These are phyloP conservation scores for Perithous albicinctus DNA, from an alignment of 2,888 invertebrate species.

Conservation along the genomic window DNA sequence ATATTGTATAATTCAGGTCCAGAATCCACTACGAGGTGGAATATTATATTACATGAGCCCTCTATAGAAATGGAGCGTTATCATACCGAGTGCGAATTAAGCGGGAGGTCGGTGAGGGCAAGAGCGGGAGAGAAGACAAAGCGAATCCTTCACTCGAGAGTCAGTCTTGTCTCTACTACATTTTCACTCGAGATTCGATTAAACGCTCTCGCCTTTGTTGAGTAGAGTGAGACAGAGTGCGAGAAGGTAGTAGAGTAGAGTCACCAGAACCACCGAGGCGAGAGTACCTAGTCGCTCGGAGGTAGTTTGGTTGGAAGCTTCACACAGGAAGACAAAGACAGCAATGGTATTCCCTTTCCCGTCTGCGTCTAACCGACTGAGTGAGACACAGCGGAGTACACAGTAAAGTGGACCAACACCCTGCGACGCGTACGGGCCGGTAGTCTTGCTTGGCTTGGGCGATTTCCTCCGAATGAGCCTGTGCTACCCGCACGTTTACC, in stretches of 20 bases:
- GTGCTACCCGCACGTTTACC: slow-evolving; percentile 16
- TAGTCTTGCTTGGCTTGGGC: not conserved
- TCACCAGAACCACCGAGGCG: slow-evolving; percentile 25
- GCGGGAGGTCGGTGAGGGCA: slow-evolving; percentile 1
- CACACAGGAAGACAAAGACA: slow-evolving; percentile 42
- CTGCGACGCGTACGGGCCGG: slow-evolving; percentile 1
- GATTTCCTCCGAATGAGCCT: slow-evolving; percentile 27
- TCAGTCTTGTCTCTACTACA: slow-evolving; percentile 64
- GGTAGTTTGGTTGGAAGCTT: slow-evolving; percentile 34
- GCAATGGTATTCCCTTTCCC: slow-evolving; percentile 34
- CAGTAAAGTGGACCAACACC: slow-evolving; percentile 26
- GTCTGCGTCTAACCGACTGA: not conserved
- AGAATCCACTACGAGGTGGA: slow-evolving; percentile 21
- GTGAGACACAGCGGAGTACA: not conserved
- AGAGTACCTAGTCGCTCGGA: slow-evolving; percentile 19
- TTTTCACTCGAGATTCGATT: slow-evolving; percentile 69
- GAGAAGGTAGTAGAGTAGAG: not conserved
- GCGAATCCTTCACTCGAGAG: slow-evolving; percentile 53
- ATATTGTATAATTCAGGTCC: slow-evolving; percentile 19
- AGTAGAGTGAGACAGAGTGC: slow-evolving; percentile 21
- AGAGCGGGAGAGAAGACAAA: slow-evolving; percentile 38
- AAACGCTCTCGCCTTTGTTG: slow-evolving; percentile 65
- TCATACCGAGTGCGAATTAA: slow-evolving; percentile 50
- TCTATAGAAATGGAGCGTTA: slow-evolving; percentile 32
- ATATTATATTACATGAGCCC: slow-evolving; percentile 41